Base-by-base conservation (phyloP, 2,888 invertebrate genomes). In the Lepetodrilus schrolli region DNA sequence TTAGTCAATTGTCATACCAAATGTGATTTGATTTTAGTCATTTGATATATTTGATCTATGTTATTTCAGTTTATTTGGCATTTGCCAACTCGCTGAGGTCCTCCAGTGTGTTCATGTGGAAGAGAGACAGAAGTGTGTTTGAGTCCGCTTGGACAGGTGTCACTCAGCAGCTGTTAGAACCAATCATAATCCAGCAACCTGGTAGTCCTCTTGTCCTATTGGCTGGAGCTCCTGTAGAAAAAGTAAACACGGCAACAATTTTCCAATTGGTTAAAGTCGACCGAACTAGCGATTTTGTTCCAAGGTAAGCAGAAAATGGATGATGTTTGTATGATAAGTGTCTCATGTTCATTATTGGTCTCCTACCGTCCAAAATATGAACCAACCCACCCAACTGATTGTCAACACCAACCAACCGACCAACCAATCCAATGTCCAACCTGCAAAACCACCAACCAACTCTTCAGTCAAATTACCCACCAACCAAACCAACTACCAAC, bases 61-160 rank as follows among this genome's bases (percentile, higher is more conserved):
- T n/a, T 37, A 38, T 80, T 81, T 50, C 80, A 88, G 89, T 80
- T 7, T 81, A 86, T 71, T 78, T 88, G 21, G 76, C 82, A 5
- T 82, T 88, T 74, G 84, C 87, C 50, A 86, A 84, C 75, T 76
- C 74, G 34, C 82, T 82, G 38, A 84, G 83, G 7, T 79, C 81
- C 47, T 88, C 89, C 3, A 81, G 79, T 21, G 83, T 89, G 66
- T 84, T 79, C 73, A 76, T 76, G 17, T 89, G 89, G 89, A 80
- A 86, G 68, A 50, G 79, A 7, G 79, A 81, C 48, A 73, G 72
- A 8, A 82, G 80, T 49, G 77, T 75, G 71, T 88, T 88, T 75
- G 73, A 74, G 36, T 50, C 76, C 4, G 83, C 81, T 0, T 89
- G 88, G 88, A 80, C 74, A 48, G 87, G 87, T 30, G 72, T 73